Percentiles rank a stretch among this genome's conserved stretches.
Evolutionary conservation across 2,113 vertebrate genomes (phyloP).

Genomic region (Laticauda laticaudata): DNA sequence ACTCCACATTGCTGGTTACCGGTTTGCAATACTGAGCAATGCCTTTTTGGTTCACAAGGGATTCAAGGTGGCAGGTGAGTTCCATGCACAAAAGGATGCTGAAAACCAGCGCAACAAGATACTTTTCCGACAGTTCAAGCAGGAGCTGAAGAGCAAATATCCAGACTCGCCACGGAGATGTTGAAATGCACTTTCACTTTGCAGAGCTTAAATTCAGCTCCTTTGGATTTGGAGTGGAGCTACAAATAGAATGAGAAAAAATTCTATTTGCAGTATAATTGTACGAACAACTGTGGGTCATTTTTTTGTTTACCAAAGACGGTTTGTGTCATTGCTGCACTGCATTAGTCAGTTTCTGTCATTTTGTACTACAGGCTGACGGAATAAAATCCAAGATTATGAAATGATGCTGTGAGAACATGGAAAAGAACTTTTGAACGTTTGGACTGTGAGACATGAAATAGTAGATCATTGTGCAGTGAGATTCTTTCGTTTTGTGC

Average conservation of each 20-base stretch:
- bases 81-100: slow-evolving; percentile 85
- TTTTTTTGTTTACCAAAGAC: neutral
- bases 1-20: slow-evolving; percentile 84
- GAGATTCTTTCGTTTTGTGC: neutral
- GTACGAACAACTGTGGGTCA: neutral
- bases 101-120: slow-evolving; percentile 87
- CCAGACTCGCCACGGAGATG: slow-evolving; percentile 78
- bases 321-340: neutral
- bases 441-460: neutral
- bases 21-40: slow-evolving; percentile 83
- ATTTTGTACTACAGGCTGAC: neutral
- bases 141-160: slow-evolving; percentile 85
- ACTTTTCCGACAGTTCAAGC: slow-evolving; percentile 89
- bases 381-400: neutral
- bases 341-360: neutral
- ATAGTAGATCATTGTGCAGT: neutral
- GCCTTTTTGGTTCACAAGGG: slow-evolving; percentile 88
- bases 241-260: neutral
- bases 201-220: neutral
- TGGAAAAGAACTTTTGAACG: neutral
- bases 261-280: neutral
- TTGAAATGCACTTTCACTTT: slow-evolving; percentile 65
- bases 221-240: neutral
- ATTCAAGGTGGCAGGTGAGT: slow-evolving; percentile 86
- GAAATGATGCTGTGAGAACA: neutral